Percentiles rank a stretch among this genome's conserved stretches.
These are phyloP conservation scores for Callyntrura sp. DNA, from an alignment of 2,888 invertebrate species.

Conservation along the genomic window DNA sequence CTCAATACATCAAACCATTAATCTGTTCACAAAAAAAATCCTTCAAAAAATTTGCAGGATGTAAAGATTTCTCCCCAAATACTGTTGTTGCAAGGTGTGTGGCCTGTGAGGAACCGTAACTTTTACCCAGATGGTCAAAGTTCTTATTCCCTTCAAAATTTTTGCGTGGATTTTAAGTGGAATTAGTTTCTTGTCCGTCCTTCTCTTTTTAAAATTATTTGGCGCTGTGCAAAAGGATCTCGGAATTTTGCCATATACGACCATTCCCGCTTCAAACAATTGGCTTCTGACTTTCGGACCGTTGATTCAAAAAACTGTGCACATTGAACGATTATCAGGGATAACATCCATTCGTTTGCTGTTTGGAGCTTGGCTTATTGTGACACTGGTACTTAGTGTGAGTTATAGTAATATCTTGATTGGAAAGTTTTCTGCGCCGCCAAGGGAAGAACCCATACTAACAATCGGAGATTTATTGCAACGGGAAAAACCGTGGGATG, in stretches of 20 bases:
- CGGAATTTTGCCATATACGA: not conserved
- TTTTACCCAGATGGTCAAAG: conserved; percentile 1
- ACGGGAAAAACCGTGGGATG: not conserved
- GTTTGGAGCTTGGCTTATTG: conserved; percentile 7
- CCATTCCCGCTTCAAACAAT: not conserved
- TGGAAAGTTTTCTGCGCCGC: conserved; percentile 27
- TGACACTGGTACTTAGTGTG: not conserved
- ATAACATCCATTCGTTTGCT: not conserved
- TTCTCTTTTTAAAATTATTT: not conserved
- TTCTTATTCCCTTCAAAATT: conserved; percentile 6
- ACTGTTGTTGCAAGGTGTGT: not conserved
- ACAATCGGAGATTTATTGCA: not conserved
- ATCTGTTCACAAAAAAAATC: too few species aligned
- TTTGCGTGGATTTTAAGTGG: not conserved
- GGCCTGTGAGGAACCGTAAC: conserved; percentile 17
- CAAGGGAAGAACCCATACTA: not conserved
- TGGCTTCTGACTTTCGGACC: conserved; percentile 12
- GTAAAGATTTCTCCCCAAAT: not conserved
- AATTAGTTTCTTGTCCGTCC: not conserved
- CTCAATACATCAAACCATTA: too few species aligned
- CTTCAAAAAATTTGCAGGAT: not conserved
- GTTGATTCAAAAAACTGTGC: conserved; percentile 10
- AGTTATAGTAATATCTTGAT: conserved; percentile 33
- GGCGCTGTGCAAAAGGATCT: not conserved
- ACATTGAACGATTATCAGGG: not conserved